Evolutionary conservation across 23 tunicate species (phyloP).

Genomic region (Phallusia fumigata): DNA sequence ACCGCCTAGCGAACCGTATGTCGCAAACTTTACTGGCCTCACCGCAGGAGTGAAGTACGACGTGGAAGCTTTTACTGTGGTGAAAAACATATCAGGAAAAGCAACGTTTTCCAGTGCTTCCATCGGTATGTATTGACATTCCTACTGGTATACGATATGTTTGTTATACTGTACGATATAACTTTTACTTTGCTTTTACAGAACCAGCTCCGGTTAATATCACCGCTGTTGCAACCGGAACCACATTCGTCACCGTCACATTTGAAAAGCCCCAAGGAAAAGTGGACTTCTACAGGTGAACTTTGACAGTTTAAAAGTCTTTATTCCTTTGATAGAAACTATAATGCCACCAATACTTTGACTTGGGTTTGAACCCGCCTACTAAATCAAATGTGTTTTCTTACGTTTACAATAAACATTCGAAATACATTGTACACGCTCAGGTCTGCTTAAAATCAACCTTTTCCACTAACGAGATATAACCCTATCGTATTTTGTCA

Average conservation of each 20-base stretch:
- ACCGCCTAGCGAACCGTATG: background rate
- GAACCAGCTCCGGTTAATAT: slow-evolving; percentile 4
- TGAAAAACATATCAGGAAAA: slow-evolving; percentile 18
- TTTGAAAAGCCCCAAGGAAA: background rate
- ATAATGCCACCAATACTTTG: no score
- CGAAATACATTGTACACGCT: no score
- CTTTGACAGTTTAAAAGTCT: background rate
- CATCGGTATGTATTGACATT: slow-evolving; percentile 8
- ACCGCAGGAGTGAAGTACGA: slow-evolving; percentile 31
- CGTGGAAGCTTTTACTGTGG: slow-evolving; percentile 19
- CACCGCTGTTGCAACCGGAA: background rate
- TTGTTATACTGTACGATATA: background rate
- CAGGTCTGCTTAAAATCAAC: no score
- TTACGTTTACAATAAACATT: no score
- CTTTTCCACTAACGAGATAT: no score
- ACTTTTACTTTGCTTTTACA: background rate
- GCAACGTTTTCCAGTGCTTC: background rate
- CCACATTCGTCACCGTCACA: background rate
- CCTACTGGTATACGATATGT: background rate
- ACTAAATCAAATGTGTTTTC: no score
- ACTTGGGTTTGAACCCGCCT: no score
- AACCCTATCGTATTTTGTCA: background rate
- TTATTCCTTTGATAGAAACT: background rate
- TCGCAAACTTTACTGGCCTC: slow-evolving; percentile 28
- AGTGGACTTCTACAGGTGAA: slow-evolving; percentile 9